Evolutionary conservation across 1,140 invertebrate genomes (phyloP), one percentile per base, ranked within the genome.

Genomic region (Mycetomoellerius zeteki): DNA sequence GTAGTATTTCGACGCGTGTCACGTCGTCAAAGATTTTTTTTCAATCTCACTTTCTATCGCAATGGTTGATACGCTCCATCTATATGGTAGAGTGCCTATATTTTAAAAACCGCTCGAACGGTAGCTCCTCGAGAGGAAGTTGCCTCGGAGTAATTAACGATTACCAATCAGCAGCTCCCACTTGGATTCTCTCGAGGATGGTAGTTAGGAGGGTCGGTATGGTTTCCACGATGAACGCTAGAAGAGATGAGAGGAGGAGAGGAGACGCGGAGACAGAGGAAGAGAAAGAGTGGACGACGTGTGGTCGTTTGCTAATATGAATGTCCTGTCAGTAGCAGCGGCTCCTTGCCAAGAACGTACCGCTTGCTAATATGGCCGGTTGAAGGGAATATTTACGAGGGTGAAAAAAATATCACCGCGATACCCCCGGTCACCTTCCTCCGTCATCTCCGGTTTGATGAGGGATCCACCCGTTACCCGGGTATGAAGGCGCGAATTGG

Each of bases 241-340:
- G 65, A 21, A 24, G 64, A 65, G 69, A 33, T 24, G 76, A 8
- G 69, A 69, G 64, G 69, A 76, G 50, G 69, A 86, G 88, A 64
- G 64, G 71, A 72, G 69, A 84, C 69, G 24, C 58, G 77, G 86
- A 77, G 86, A 86, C 62, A 52, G 81, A 82, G 89, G 73, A 86
- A 86, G 89, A 91, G 90, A 91, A 88, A 91, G 82, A 91, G 81
- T 62, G 90, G 77, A 80, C 76, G 80, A 58, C 73, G 86, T 76
- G 88, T 76, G 90, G 89, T 91, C 85, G 90, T 91, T 91, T 85
- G 85, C 87, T 92, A 91, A 94, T 93, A 94, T 94, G 92, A 94
- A 94, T 94, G 93, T 93, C 91, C 94, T 94, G 94, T 94, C 93
- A 94, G 91, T 93, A 93, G 84, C 94, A 94, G 93, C 93, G 90